Percentiles rank a stretch among this genome's conserved stretches.
Evolutionary conservation across 2,797 vertebrate species (phyloP).

Genomic region (Oreochromis grahami): DNA sequence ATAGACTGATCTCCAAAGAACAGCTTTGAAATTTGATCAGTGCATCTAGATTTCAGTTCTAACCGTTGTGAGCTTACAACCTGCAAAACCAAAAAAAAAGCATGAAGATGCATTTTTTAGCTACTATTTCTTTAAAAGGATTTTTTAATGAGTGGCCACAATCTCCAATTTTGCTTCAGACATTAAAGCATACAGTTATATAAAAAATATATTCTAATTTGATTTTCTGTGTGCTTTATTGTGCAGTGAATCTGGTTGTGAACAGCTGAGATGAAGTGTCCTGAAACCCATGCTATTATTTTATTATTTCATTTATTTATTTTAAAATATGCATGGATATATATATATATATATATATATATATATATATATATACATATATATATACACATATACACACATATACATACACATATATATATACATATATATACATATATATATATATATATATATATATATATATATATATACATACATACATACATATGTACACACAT

Average conservation of each 20-base stretch:
- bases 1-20: not conserved
- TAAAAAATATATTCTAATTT: not conserved
- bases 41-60: not conserved
- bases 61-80: fast-evolving
- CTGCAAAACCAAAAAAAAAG: not conserved
- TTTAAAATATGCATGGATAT: not conserved
- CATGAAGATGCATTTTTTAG: fast-evolving
- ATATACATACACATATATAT: too few relatives aligned
- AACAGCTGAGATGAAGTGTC: not conserved
- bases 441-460: too few relatives aligned
- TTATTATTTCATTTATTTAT: not conserved
- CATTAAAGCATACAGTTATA: fast-evolving
- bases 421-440: too few relatives aligned
- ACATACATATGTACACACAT: too few relatives aligned
- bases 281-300: not conserved
- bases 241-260: too few relatives aligned
- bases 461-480: too few relatives aligned
- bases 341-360: too few relatives aligned
- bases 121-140: too few relatives aligned
- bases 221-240: not conserved
- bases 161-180: not conserved
- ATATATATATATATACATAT: too few relatives aligned
- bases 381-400: too few relatives aligned
- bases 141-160: not conserved
- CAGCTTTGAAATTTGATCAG: not conserved